These are phyloP conservation scores for Poecilobothrus nobilitatus DNA, from an alignment of 2,888 invertebrate species.

Conservation along the genomic window DNA sequence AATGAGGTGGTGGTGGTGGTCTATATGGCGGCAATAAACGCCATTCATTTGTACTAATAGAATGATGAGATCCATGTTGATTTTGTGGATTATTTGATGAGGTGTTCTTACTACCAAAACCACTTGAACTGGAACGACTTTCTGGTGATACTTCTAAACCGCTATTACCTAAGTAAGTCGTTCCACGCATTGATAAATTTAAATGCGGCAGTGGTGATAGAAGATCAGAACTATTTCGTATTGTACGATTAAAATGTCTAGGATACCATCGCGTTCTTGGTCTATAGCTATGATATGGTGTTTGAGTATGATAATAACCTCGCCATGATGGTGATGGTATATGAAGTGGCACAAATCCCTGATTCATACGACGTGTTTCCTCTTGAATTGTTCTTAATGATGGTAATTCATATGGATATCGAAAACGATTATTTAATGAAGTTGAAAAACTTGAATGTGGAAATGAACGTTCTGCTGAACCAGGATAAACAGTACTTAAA, in stretches of 20 bases:
- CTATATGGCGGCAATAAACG: slow-evolving; percentile 65
- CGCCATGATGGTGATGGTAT: slow-evolving; percentile 54
- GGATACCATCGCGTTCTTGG: slow-evolving; percentile 58
- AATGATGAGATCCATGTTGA: slow-evolving; percentile 68
- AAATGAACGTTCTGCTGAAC: slow-evolving; percentile 69
- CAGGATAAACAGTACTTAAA: slow-evolving; percentile 76
- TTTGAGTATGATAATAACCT: slow-evolving; percentile 40
- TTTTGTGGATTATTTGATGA: slow-evolving; percentile 61
- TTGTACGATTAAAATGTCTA: slow-evolving; percentile 56
- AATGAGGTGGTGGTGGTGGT: slow-evolving; percentile 57
- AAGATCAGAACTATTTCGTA: slow-evolving; percentile 58
- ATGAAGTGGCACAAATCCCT: slow-evolving; percentile 54
- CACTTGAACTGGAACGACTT: slow-evolving; percentile 79
- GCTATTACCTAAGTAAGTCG: slow-evolving; percentile 23
- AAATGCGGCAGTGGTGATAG: slow-evolving; percentile 54
- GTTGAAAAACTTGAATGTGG: slow-evolving; percentile 54
- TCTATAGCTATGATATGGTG: slow-evolving; percentile 44
- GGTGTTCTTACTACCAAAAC: slow-evolving; percentile 85
- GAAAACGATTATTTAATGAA: slow-evolving; percentile 43
- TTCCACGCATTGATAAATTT: slow-evolving; percentile 37
- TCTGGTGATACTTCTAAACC: slow-evolving; percentile 73
- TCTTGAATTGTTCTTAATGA: slow-evolving; percentile 63
- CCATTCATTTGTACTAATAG: slow-evolving; percentile 69
- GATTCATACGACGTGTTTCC: slow-evolving; percentile 50
- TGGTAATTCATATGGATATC: slow-evolving; percentile 65